Evolutionary conservation across 2,888 invertebrate species (phyloP).

Genomic region (Torymus tubicola): DNA sequence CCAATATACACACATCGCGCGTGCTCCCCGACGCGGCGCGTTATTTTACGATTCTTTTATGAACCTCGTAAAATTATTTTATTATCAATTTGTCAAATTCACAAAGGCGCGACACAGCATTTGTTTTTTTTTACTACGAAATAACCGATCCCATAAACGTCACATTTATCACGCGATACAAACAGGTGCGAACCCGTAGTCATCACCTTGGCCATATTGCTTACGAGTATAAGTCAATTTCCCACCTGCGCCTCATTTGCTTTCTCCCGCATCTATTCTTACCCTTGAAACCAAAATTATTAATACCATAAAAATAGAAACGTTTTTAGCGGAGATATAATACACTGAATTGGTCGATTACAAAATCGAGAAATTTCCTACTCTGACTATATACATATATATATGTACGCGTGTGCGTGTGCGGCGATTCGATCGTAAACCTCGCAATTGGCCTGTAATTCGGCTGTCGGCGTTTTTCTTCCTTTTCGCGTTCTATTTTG

Average conservation of each 20-base stretch:
- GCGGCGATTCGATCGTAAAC: conserved; percentile 27
- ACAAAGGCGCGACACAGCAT: not conserved
- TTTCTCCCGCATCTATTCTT: not conserved
- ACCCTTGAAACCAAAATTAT: conserved; percentile 14
- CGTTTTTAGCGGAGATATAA: conserved; percentile 34
- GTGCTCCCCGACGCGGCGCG: too few species aligned
- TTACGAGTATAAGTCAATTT: not conserved
- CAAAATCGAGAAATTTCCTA: conserved; percentile 46
- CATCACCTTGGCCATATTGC: too few species aligned
- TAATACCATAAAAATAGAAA: conserved; percentile 29
- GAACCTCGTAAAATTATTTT: not conserved
- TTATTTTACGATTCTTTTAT: too few species aligned
- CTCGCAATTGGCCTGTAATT: conserved; percentile 42
- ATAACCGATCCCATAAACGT: not conserved
- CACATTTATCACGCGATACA: not conserved
- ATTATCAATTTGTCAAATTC: not conserved
- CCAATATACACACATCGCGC: too few species aligned
- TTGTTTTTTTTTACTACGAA: not conserved
- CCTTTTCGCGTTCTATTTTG: conserved; percentile 17
- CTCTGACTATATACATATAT: not conserved
- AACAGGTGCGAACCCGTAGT: too few species aligned
- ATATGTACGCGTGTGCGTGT: not conserved
- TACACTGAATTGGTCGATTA: conserved; percentile 38
- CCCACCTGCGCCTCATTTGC: not conserved
- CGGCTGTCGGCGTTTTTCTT: conserved; percentile 43